Percentiles rank a stretch among this genome's conserved stretches.
phyloP scores from a whole-genome alignment of 2,888 invertebrate genomes.

The Caenorhabditis auriculariae region DNA sequence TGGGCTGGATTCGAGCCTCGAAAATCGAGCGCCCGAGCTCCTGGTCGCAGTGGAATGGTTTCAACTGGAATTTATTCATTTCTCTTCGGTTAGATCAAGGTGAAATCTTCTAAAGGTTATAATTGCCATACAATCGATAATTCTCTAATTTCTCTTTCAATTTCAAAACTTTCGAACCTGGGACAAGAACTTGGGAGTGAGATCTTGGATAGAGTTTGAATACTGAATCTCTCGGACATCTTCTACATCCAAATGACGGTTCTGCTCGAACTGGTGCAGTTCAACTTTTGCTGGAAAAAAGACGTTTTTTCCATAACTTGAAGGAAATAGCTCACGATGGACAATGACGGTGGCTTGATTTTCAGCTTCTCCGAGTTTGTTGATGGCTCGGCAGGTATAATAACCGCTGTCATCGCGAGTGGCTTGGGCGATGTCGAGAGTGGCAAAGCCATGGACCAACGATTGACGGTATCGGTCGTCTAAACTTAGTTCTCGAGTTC shows the following conservation, averaged over 20 bases:
- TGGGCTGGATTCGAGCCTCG: slow-evolving; percentile 88
- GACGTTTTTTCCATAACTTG: background rate
- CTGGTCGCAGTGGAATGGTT: slow-evolving; percentile 54
- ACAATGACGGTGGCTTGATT: slow-evolving; percentile 68
- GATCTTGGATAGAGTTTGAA: slow-evolving; percentile 28
- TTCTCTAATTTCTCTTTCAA: background rate
- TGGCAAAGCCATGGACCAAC: slow-evolving; percentile 96
- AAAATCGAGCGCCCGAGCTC: slow-evolving; percentile 84
- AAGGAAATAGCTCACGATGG: slow-evolving; percentile 28
- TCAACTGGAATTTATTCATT: slow-evolving; percentile 18
- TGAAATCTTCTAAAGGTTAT: background rate
- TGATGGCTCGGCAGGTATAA: slow-evolving; percentile 88
- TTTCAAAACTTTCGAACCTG: slow-evolving; percentile 18
- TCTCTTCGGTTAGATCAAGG: background rate
- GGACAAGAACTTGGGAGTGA: slow-evolving; percentile 46
- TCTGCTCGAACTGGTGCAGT: slow-evolving; percentile 35
- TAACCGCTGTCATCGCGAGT: slow-evolving; percentile 80
- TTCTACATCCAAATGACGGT: slow-evolving; percentile 54
- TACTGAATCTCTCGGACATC: slow-evolving; percentile 59
- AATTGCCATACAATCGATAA: background rate
- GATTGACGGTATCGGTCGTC: slow-evolving; percentile 65
- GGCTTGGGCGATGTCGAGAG: slow-evolving; percentile 76
- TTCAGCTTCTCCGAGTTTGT: slow-evolving; percentile 93
- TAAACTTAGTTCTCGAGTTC: background rate
- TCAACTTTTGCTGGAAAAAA: slow-evolving; percentile 32